phyloP scores from a whole-genome alignment of 2,888 invertebrate species.

The Chymomyza fuscimana region DNA sequence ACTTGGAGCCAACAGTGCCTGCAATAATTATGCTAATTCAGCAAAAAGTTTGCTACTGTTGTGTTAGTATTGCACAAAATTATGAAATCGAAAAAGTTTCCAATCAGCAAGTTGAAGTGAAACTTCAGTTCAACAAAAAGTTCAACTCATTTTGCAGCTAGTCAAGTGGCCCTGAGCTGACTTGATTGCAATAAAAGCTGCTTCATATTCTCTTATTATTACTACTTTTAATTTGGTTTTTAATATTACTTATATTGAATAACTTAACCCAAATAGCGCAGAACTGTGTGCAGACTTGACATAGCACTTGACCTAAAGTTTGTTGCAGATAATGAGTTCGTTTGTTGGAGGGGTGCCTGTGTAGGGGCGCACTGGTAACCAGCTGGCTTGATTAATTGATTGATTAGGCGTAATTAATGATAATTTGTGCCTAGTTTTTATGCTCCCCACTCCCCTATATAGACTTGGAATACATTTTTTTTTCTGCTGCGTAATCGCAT shows the following conservation, averaged over 20 bases:
- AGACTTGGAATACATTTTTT: background rate
- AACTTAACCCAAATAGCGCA: slow-evolving; percentile 59
- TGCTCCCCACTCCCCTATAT: background rate
- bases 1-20: background rate
- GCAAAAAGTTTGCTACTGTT: slow-evolving; percentile 49
- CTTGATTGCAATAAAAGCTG: slow-evolving; percentile 57
- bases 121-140: slow-evolving; percentile 43
- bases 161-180: slow-evolving; percentile 15
- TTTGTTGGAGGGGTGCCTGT: background rate
- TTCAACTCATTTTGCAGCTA: slow-evolving; percentile 43
- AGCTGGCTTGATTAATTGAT: slow-evolving; percentile 41
- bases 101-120: slow-evolving; percentile 56
- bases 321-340: slow-evolving; percentile 35
- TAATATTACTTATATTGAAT: slow-evolving; percentile 45
- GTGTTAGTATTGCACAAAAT: slow-evolving; percentile 58
- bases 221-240: background rate
- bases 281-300: slow-evolving; percentile 17
- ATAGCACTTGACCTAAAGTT: slow-evolving; percentile 60
- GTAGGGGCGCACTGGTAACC: background rate
- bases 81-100: slow-evolving; percentile 71
- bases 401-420: slow-evolving; percentile 56
- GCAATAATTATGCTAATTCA: slow-evolving; percentile 66
- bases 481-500: slow-evolving; percentile 35
- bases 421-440: slow-evolving; percentile 40
- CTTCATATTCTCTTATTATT: slow-evolving; percentile 24